Percentiles rank a stretch among this genome's conserved stretches.
Conservation (phyloP, 1,140 invertebrate species). For the Diabrotica virgifera region DNA sequence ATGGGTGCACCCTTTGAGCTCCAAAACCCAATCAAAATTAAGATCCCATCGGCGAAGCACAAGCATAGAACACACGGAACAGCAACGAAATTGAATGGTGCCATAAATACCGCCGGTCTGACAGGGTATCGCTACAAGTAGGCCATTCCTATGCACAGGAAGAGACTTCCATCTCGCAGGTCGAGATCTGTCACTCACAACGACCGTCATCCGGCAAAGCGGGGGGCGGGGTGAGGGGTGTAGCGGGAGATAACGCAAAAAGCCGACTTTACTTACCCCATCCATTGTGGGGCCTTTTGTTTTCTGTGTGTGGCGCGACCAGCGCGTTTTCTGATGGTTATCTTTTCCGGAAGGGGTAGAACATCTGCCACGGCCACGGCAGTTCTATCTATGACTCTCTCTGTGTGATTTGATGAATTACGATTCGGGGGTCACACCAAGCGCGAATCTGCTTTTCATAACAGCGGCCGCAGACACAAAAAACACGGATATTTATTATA, state of each 20-base stretch:
- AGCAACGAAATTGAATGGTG: constrained; percentile 28
- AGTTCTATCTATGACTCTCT: not conserved
- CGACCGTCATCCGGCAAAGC: constrained; percentile 27
- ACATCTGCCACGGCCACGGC: constrained; percentile 3
- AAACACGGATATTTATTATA: too few species aligned
- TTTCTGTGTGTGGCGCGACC: constrained; percentile 5
- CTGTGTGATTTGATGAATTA: constrained; percentile 11
- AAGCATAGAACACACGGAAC: constrained; percentile 14
- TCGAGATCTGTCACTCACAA: constrained; percentile 46
- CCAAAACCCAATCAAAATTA: not conserved
- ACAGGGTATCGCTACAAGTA: constrained; percentile 43
- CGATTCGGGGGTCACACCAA: not conserved
- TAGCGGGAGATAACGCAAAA: constrained; percentile 28
- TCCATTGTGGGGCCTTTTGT: constrained; percentile 17
- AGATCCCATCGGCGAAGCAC: constrained; percentile 7
- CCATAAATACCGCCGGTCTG: constrained; percentile 40
- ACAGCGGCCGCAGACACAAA: too few species aligned
- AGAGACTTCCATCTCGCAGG: constrained; percentile 46
- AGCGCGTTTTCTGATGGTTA: constrained; percentile 6
- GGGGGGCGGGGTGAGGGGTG: too few species aligned
- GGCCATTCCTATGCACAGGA: constrained; percentile 47
- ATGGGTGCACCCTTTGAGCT: not conserved
- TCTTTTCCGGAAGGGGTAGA: constrained; percentile 1
- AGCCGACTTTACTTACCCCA: constrained; percentile 13
- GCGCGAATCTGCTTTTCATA: too few species aligned